Percentiles rank a stretch among this genome's conserved stretches.
phyloP scores from a whole-genome alignment of 2,888 invertebrate genomes.

The Dioctria linearis region DNA sequence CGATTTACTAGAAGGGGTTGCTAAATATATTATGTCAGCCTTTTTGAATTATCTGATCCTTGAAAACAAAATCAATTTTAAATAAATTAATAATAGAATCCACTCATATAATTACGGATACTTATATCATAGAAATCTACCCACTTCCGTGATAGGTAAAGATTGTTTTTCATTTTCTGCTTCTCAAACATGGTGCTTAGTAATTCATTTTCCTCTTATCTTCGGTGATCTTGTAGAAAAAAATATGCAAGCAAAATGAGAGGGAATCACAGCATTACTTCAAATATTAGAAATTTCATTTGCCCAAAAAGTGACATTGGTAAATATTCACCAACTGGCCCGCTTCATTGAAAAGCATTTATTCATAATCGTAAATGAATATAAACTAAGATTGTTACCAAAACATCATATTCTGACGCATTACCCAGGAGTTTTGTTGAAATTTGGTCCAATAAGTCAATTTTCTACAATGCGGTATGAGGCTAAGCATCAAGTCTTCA shows the following conservation, averaged over 20 bases:
- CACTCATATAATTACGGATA: slow-evolving; percentile 53
- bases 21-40: no score
- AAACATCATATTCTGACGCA: no score
- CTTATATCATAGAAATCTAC: slow-evolving; percentile 37
- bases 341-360: slow-evolving; percentile 32
- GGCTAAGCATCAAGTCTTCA: no score
- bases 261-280: not conserved
- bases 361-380: no score
- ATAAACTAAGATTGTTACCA: no score
- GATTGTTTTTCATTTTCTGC: slow-evolving; percentile 52
- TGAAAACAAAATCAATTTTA: slow-evolving; percentile 36
- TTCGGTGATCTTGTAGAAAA: slow-evolving; percentile 50
- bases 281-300: slow-evolving; percentile 31
- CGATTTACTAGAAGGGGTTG: no score
- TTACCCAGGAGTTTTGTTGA: no score
- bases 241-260: not conserved
- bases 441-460: no score
- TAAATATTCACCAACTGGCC: not conserved
- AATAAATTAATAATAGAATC: slow-evolving; percentile 54
- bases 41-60: slow-evolving; percentile 36
- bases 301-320: not conserved
- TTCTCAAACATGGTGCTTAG: slow-evolving; percentile 47
- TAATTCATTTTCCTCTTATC: slow-evolving; percentile 52
- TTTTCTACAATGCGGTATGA: no score
- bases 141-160: slow-evolving; percentile 44